Evolutionary conservation across 2,797 vertebrate genomes (phyloP).

Genomic region (Scolopax bukidnonensis): DNA sequence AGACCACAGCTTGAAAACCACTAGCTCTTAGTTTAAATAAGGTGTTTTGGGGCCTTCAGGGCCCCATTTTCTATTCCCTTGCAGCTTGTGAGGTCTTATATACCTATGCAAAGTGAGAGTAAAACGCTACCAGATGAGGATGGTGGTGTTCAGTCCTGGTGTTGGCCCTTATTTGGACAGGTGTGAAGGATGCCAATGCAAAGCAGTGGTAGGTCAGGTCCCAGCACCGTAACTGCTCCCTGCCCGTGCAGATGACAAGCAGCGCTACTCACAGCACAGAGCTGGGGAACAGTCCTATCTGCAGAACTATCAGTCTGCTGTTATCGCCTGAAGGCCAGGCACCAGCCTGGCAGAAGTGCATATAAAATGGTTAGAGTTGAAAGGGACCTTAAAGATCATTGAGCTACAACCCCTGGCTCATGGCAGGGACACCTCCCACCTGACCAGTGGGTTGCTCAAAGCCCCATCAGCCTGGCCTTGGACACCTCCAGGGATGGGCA

Average conservation of each 20-base stretch:
- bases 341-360: rapidly evolving
- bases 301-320: background rate
- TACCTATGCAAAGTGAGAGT: background rate
- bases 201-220: background rate
- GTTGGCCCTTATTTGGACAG: background rate
- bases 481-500: no score
- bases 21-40: constrained; percentile 2
- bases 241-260: background rate
- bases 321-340: background rate
- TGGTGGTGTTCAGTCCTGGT: background rate
- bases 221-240: background rate
- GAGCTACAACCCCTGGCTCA: no score
- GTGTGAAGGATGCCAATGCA: background rate
- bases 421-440: no score
- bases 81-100: constrained; percentile 47
- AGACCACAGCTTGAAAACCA: constrained; percentile 41
- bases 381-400: no score
- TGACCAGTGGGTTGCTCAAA: no score
- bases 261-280: background rate
- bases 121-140: constrained; percentile 29
- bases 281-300: background rate
- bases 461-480: no score
- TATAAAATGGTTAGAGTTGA: no score
- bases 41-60: background rate
- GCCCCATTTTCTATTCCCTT: constrained; percentile 8